Conservation (phyloP, 2,113 vertebrate genomes). For the Otocyon megalotis region DNA sequence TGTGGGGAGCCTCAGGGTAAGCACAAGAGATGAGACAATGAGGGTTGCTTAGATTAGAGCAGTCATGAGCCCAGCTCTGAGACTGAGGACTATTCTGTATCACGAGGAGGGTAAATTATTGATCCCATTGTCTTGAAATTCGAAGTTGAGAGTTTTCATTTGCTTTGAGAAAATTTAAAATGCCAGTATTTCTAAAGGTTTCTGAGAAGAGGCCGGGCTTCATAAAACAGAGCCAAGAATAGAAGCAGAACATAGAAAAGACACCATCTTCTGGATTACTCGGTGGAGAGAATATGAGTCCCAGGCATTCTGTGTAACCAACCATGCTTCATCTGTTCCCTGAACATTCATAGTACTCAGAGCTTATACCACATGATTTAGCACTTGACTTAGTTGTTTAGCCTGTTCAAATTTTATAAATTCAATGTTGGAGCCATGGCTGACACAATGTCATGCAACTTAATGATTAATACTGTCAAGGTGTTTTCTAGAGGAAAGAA, state of each 20-base stretch:
- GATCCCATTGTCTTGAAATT: neutral
- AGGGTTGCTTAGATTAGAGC: neutral
- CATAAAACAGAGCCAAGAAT: neutral
- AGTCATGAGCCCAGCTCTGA: neutral
- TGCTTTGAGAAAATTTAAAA: neutral
- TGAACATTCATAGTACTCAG: neutral
- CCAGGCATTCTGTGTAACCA: neutral
- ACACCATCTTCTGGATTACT: neutral
- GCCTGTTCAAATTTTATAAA: neutral
- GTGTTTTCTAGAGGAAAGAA: neutral
- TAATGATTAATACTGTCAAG: neutral
- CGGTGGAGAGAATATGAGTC: neutral
- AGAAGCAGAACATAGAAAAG: neutral
- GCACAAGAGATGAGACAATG: neutral
- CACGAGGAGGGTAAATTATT: rapidly evolving
- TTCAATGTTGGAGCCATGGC: neutral
- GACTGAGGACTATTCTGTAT: neutral
- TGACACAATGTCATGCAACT: neutral
- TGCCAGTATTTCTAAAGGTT: slow-evolving; percentile 19
- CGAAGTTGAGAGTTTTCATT: neutral
- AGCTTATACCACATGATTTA: neutral
- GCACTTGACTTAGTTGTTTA: neutral
- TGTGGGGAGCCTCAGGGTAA: neutral
- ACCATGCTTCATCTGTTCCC: neutral
- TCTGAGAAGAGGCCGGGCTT: neutral